phyloP scores from a whole-genome alignment of 2,888 invertebrate genomes.

The Enoplolaimus lenunculus region DNA sequence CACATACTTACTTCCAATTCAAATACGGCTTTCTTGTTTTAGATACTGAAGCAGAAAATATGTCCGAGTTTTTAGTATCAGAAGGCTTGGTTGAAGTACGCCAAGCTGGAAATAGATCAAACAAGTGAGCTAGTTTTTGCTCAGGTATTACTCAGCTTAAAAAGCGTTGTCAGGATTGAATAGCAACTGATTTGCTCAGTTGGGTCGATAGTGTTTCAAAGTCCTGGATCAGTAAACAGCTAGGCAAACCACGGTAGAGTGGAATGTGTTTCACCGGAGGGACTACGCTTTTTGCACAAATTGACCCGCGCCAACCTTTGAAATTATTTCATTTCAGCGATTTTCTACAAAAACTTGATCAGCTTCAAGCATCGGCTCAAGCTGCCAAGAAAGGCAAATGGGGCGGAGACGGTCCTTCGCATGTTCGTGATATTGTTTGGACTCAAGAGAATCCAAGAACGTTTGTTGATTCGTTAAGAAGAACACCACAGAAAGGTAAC shows the following conservation, averaged over 20 bases:
- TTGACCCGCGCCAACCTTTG: too few relatives aligned
- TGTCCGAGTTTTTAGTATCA: constrained; percentile 68
- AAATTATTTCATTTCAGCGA: constrained; percentile 43
- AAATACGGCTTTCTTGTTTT: constrained; percentile 25
- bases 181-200: too few relatives aligned
- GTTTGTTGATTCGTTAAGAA: constrained; percentile 67
- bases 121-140: too few relatives aligned
- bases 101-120: constrained; percentile 32
- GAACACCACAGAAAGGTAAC: constrained; percentile 67
- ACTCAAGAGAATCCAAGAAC: constrained; percentile 65
- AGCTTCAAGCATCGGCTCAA: constrained; percentile 77
- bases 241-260: too few relatives aligned
- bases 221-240: too few relatives aligned
- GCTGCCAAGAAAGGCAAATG: constrained; percentile 64
- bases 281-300: too few relatives aligned
- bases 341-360: constrained; percentile 49
- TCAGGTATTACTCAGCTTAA: too few relatives aligned
- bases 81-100: constrained; percentile 74
- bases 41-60: constrained; percentile 63
- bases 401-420: constrained; percentile 47
- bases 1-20: too few relatives aligned
- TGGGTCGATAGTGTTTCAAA: too few relatives aligned
- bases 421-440: constrained; percentile 76
- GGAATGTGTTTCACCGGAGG: too few relatives aligned
- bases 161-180: too few relatives aligned